Evolutionary conservation across 2,888 invertebrate genomes (phyloP).

Genomic region (Ceratothoa steindachneri): DNA sequence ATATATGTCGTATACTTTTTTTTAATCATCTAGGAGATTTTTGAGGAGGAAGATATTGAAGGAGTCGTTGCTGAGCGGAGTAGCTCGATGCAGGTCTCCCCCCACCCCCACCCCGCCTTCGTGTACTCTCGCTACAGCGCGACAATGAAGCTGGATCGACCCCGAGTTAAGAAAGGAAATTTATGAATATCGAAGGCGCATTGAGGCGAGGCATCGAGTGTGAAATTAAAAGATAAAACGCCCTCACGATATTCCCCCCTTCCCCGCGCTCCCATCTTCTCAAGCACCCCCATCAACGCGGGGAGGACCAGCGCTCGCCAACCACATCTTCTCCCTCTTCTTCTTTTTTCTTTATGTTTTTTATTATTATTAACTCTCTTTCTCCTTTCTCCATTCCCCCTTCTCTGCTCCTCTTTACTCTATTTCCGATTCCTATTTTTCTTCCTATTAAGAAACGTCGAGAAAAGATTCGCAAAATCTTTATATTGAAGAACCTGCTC

Average conservation of each 20-base stretch:
- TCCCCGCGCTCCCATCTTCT: background rate
- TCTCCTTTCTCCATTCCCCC: background rate
- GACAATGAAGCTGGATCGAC: constrained; percentile 18
- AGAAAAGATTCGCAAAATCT: too few species aligned
- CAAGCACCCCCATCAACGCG: background rate
- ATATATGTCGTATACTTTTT: too few species aligned
- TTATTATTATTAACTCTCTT: background rate
- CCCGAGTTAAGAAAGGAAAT: constrained; percentile 36
- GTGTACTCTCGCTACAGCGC: background rate
- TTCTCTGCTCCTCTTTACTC: background rate
- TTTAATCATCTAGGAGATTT: too few species aligned
- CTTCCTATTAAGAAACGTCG: too few species aligned
- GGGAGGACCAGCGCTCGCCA: too few species aligned
- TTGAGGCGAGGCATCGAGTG: constrained; percentile 34
- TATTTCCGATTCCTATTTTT: background rate
- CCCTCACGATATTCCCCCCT: background rate
- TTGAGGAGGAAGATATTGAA: too few species aligned
- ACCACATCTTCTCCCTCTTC: too few species aligned
- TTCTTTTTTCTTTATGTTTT: too few species aligned
- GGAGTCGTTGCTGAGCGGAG: too few species aligned
- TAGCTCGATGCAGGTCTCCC: too few species aligned
- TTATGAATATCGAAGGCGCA: constrained; percentile 44
- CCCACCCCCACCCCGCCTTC: too few species aligned
- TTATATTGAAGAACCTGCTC: too few species aligned
- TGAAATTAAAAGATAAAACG: constrained; percentile 43